Evolutionary conservation across 2,797 vertebrate species (phyloP).

Genomic region (Hoplostethus atlanticus): DNA sequence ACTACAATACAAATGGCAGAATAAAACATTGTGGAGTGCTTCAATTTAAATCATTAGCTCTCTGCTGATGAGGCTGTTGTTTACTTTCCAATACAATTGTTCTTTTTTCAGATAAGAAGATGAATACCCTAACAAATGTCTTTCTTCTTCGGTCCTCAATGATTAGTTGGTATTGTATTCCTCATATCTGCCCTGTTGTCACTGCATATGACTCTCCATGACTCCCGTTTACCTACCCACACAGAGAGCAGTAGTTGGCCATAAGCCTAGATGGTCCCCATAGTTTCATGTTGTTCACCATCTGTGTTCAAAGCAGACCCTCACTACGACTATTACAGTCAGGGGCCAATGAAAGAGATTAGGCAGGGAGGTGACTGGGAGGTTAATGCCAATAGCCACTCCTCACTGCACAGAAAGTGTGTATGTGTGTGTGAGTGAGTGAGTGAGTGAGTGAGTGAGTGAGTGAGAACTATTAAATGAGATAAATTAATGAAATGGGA

Average conservation of each 20-base stretch:
- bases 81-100: constrained; percentile 37
- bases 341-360: constrained; percentile 63
- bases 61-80: constrained; percentile 35
- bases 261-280: constrained; percentile 69
- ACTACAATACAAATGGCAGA: constrained; percentile 54
- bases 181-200: constrained; percentile 58
- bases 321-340: constrained; percentile 48
- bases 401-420: constrained; percentile 28
- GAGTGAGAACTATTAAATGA: neutral
- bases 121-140: constrained; percentile 43
- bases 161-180: constrained; percentile 54
- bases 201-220: constrained; percentile 46
- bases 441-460: constrained; percentile 17
- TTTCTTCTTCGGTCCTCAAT: constrained; percentile 59
- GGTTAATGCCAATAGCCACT: constrained; percentile 63
- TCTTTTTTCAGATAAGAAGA: constrained; percentile 43
- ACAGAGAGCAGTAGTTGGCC: constrained; percentile 70
- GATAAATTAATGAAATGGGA: neutral
- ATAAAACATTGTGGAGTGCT: constrained; percentile 42
- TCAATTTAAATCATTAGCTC: constrained; percentile 46
- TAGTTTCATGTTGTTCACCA: constrained; percentile 75
- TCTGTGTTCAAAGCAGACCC: constrained; percentile 75
- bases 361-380: constrained; percentile 64
- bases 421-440: neutral
- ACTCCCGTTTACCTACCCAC: constrained; percentile 66